Evolutionary conservation across 1,140 invertebrate genomes (phyloP).

Genomic region (Drosophila bocki): DNA sequence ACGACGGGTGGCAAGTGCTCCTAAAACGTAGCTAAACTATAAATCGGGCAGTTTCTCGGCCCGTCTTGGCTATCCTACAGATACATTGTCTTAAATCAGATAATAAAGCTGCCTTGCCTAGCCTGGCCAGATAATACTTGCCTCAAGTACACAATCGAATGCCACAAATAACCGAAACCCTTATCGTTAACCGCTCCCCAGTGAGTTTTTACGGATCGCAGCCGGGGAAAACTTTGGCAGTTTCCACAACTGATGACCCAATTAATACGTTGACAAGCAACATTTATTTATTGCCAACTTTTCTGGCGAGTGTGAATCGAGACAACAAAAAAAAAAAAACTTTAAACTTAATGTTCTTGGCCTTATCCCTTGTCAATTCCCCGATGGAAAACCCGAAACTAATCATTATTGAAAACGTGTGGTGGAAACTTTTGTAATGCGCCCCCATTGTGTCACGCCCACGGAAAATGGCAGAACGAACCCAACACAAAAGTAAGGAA

Average conservation of each 20-base stretch:
- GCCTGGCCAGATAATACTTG: constrained; percentile 24
- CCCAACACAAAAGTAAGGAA: constrained; percentile 3
- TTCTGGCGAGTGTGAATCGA: constrained; percentile 4
- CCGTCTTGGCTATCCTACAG: constrained; percentile 1
- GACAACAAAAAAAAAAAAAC: constrained; percentile 6
- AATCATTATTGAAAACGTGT: constrained; percentile 78
- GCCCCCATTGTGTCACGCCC: constrained; percentile 41
- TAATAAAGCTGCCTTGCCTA: constrained; percentile 24
- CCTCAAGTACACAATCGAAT: constrained; percentile 24
- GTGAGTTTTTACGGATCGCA: constrained; percentile 34
- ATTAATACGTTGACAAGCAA: constrained; percentile 50
- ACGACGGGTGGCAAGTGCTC: constrained; percentile 26
- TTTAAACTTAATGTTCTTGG: constrained; percentile 49
- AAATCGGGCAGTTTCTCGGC: constrained; percentile 26
- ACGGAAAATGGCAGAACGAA: constrained; percentile 3
- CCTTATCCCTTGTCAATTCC: constrained; percentile 40
- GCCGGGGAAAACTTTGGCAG: constrained; percentile 41
- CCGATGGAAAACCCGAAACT: constrained; percentile 45
- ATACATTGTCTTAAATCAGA: constrained; percentile 29
- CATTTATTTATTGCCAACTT: constrained; percentile 64
- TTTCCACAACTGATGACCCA: constrained; percentile 44
- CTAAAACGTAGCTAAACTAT: constrained; percentile 32
- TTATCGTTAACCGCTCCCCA: constrained; percentile 31
- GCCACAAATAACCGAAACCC: constrained; percentile 50
- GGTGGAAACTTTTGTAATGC: constrained; percentile 51